phyloP scores from a whole-genome alignment of 2,797 vertebrate species.

The Lophotriccus pileatus region DNA sequence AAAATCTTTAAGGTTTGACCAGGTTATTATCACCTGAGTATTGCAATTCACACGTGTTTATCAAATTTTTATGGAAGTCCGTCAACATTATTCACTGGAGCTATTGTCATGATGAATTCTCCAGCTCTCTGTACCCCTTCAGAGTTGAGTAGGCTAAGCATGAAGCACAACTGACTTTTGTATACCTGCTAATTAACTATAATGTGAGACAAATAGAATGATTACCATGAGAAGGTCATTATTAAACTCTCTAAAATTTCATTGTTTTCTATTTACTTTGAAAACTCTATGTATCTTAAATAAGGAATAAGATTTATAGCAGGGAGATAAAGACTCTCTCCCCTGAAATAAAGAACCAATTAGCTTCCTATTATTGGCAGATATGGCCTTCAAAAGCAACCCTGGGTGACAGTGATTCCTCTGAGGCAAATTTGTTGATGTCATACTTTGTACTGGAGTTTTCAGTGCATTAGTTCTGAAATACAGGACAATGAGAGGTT shows the following conservation, averaged over 20 bases:
- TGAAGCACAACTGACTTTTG: not conserved
- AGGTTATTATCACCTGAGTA: not conserved
- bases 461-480: not conserved
- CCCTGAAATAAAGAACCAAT: not conserved
- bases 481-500: not conserved
- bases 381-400: not conserved
- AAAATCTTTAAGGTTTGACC: not conserved
- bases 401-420: not conserved
- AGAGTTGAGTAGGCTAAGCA: not conserved
- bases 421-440: not conserved
- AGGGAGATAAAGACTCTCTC: not conserved
- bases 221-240: not conserved
- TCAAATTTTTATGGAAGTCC: not conserved
- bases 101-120: not conserved
- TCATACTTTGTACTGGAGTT: not conserved
- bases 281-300: not conserved
- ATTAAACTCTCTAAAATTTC: not conserved
- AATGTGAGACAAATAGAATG: not conserved
- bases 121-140: not conserved
- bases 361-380: not conserved
- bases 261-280: not conserved
- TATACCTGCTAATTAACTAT: not conserved
- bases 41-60: not conserved
- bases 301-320: not conserved
- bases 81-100: not conserved